These are phyloP conservation scores for Nysson spinosus DNA, from an alignment of 2,888 invertebrate genomes.

Conservation along the genomic window DNA sequence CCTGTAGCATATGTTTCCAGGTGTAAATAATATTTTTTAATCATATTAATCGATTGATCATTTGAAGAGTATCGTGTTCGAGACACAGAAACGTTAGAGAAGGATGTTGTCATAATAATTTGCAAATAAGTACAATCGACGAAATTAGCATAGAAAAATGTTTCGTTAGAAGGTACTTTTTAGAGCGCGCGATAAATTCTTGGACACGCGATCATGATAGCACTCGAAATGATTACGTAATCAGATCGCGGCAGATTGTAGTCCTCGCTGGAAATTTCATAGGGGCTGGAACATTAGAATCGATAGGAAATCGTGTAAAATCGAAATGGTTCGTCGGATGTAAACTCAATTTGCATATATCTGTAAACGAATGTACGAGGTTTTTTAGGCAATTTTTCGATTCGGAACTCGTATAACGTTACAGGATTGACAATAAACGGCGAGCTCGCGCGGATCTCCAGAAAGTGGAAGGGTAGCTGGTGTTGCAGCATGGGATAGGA, in stretches of 20 bases:
- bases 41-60: no score
- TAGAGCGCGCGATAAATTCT: no score
- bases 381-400: slow-evolving; percentile 20
- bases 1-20: no score
- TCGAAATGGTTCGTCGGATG: slow-evolving; percentile 31
- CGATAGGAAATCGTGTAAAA: slow-evolving; percentile 27
- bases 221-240: neutral
- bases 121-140: no score
- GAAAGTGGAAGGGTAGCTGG: slow-evolving; percentile 20
- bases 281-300: slow-evolving; percentile 4
- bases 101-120: no score
- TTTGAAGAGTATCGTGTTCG: no score
- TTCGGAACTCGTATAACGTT: slow-evolving; percentile 7
- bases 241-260: slow-evolving; percentile 24
- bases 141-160: no score
- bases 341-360: slow-evolving; percentile 47
- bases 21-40: no score
- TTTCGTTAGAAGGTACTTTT: no score
- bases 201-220: neutral
- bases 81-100: no score
- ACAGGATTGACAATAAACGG: slow-evolving; percentile 37
- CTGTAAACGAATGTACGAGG: slow-evolving; percentile 28
- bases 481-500: no score
- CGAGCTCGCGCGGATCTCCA: slow-evolving; percentile 14
- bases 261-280: slow-evolving; percentile 34